Evolutionary conservation across 2,113 vertebrate species (phyloP), one percentile per base, ranked within the genome.

Genomic region (Alces alces): DNA sequence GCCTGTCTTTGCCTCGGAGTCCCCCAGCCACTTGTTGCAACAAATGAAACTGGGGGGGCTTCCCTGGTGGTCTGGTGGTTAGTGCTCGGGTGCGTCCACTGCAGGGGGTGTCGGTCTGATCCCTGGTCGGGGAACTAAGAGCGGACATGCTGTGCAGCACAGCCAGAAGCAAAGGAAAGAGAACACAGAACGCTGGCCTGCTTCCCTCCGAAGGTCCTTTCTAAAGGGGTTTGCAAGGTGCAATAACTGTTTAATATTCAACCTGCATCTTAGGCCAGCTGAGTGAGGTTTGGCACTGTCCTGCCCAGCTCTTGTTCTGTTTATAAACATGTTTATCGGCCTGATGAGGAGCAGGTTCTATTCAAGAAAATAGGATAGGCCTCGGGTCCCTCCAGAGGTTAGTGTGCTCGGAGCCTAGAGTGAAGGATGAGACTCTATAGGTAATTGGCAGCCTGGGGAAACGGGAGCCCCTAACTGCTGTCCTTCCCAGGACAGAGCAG

Each of bases 231-330:
- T 73, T 36, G 28, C 61, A 45, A 52, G 57, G 36, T 28, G 2
- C 5, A 28, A 4, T 43, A 28, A 30, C 23, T 1, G 1, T 70
- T 98, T 95, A 96, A 86, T 98, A 54, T 93, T 97, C 98, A 97
- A 82, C 97, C 91, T 47, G 57, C 93, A n/a, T 82, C 45, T 78
- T 86, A 93, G 96, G 78, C 89, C 87, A 27, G 94, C 23, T 43
- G 80, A 93, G 88, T 90, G 90, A 95, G 90, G 70, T 55, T 9
- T 95, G 6, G 66, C 36, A 6, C 78, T 86, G 30, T 58, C 96
- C 64, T 80, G 45, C 64, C 89, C 73, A 58, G 52, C 73, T 85
- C 95, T 92, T 10, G 57, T 80, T 92, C n/a, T 97, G 76, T 94
- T 93, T 93, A 52, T 14, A 15, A 98, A 89, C 58, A 45, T 52